Base-by-base conservation (phyloP, 2,113 vertebrate species). In the Gymnogyps californianus region DNA sequence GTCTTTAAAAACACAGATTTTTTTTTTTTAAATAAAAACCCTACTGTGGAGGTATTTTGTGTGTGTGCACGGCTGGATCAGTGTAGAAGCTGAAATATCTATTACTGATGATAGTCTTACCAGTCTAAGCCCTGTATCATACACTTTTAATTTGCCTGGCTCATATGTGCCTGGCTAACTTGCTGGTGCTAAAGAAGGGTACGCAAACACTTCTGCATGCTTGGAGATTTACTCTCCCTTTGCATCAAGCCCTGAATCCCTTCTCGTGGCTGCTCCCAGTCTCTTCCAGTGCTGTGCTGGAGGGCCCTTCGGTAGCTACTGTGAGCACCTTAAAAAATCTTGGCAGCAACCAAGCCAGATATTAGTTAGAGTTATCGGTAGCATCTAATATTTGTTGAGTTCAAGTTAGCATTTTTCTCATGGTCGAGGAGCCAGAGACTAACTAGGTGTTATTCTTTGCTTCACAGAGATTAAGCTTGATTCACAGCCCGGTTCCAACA, bases 1-100 rank as follows among this genome's bases (percentile, higher is more conserved):
- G 96, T 96, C 93, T 95, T 96, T 92, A 96, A 96, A 75, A 96
- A 93, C 88, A 90, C 3, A 58, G 67, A 13, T 49, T 57, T 81
- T 1, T 57, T 18, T 77, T 25, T 74, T 34, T 34, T 72, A 29
- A 77, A 80, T 71, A 79, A 81, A 95, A 93, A 54, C 6, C 49
- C 29, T 87, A 29, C 62, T 86, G 54, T 82, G 40, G 49, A 94
- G 65, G 29, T 81, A 70, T 80, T 80, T 91, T 92, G 15, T 59
- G 38, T 76, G 31, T 65, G 24, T 76, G 70, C 47, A 32, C 69
- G 70, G 3, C 69, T 94, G 83, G 58, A 96, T 87, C 44, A 69
- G 36, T 11, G 17, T 26, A 82, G 61, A 86, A 94, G 49, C n/a
- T 65, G 89, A 91, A 93, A 66, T 75, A 77, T 25, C 76, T 89